Conservation (phyloP, 2,113 vertebrate species). For the Malurus alboscapulatus region DNA sequence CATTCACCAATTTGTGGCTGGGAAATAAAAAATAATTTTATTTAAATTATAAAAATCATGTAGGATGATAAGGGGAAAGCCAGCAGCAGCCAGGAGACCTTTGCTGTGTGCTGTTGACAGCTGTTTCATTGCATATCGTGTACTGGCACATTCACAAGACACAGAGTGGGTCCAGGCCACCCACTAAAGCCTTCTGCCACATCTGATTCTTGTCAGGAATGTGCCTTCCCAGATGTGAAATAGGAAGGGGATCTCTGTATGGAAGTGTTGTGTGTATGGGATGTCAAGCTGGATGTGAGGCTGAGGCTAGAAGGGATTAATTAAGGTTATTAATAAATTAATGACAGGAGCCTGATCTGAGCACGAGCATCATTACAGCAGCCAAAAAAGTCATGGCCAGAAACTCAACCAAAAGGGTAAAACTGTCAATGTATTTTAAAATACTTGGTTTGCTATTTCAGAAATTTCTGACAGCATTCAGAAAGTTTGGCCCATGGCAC, state of each 20-base stretch:
- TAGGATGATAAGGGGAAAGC: background rate
- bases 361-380: background rate
- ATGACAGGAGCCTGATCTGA: background rate
- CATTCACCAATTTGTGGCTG: background rate
- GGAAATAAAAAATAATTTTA: background rate
- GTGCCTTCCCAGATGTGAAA: background rate
- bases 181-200: background rate
- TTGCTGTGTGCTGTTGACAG: background rate
- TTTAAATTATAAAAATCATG: no score
- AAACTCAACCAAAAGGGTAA: background rate
- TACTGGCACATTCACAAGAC: background rate
- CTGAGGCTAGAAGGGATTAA: background rate
- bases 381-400: background rate
- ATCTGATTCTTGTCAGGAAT: background rate
- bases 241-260: background rate
- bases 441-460: background rate
- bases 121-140: accelerated
- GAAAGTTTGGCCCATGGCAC: background rate
- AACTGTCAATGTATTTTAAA: background rate
- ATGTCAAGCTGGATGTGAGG: background rate
- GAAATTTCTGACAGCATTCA: background rate
- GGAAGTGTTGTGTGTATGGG: background rate
- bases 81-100: background rate
- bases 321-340: background rate
- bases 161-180: background rate